Evolutionary conservation across 35 echinoderm and acorn worm genomes (phyloP), one percentile per base, ranked within the genome.

Genomic region (Stichopus chloronotus): DNA sequence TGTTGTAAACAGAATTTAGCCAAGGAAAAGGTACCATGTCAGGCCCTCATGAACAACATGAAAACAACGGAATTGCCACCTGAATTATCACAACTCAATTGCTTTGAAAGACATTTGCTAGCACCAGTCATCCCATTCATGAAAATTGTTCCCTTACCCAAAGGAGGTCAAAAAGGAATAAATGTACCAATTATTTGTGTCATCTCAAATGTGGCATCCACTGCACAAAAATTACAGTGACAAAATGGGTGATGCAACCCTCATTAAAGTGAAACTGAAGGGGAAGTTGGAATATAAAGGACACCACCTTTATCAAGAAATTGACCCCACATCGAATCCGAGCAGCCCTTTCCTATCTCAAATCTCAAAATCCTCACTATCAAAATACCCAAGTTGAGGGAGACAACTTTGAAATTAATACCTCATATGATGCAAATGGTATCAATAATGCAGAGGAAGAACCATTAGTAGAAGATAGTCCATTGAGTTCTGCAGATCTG

Each of bases 211-310:
- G 53, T 92, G 10, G 61, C 19, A 60, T 22, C 9, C 10, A 13
- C 57, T n/a, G n/a, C 30, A 17, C 57, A 58, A 59, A 9, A 5
- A 7, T 57, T 90, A 43, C 88, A 60, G 30, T 12, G 88, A 53
- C 9, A n/a, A 12, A 74, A 8, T n/a, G 7, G 53, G 5, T 25
- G 88, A 90, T 72, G n/a, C n/a, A 53, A 72, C 5, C 53, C 68
- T 90, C 7, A 74, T 90, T n/a, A 90, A 43, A 74, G 88, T 90
- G 65, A 90, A 90, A 55, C 53, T 90, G 21, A 90, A 90, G 30
- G 12, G 87, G 13, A 90, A 90, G 25, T 25, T 90, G 9, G 6
- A 90, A 56, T 90, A 76, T 55, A 90, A 90, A 74, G 63, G 88
- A 72, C 88, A 90, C 71, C 88, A 90, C 25, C 6, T 90, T 60